Conservation (phyloP, 2,888 invertebrate species). For the Trypoxylon attenuatum region DNA sequence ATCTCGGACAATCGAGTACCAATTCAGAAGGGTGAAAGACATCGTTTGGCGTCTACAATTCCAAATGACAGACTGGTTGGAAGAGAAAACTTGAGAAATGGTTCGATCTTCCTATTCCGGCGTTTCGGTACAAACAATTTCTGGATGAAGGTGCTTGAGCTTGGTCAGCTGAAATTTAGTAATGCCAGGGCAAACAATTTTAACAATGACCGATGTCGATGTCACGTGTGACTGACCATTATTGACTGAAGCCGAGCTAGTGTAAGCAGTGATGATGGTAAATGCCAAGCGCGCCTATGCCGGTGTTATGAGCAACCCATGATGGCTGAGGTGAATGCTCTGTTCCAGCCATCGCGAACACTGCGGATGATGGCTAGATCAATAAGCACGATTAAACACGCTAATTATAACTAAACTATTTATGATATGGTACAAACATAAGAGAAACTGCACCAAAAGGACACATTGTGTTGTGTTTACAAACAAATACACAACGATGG, state of each 20-base stretch:
- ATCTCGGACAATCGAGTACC: too few species aligned
- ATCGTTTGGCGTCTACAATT: too few species aligned
- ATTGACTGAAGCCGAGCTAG: neutral
- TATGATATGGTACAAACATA: constrained; percentile 4
- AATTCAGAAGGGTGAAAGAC: too few species aligned
- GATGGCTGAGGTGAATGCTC: constrained; percentile 9
- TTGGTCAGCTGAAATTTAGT: too few species aligned
- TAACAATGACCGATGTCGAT: too few species aligned
- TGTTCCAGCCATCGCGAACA: constrained; percentile 1
- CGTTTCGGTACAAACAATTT: too few species aligned
- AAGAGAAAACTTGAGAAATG: too few species aligned
- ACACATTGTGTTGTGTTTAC: neutral
- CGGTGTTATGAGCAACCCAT: constrained; percentile 19
- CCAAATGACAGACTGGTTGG: too few species aligned
- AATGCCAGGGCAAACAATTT: neutral
- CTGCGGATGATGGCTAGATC: constrained; percentile 17
- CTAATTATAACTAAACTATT: constrained; percentile 16
- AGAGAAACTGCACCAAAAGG: neutral
- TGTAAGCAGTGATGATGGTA: neutral
- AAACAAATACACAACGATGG: neutral
- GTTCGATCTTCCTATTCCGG: too few species aligned
- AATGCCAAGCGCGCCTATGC: constrained; percentile 10
- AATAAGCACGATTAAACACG: constrained; percentile 20
- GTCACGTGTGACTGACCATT: neutral
- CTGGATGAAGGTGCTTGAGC: too few species aligned